A percentile compares a stretch with the other conserved stretches of the same genome.
These are phyloP conservation scores for Falco cherrug DNA, from an alignment of 2,797 vertebrate species.

Conservation along the genomic window DNA sequence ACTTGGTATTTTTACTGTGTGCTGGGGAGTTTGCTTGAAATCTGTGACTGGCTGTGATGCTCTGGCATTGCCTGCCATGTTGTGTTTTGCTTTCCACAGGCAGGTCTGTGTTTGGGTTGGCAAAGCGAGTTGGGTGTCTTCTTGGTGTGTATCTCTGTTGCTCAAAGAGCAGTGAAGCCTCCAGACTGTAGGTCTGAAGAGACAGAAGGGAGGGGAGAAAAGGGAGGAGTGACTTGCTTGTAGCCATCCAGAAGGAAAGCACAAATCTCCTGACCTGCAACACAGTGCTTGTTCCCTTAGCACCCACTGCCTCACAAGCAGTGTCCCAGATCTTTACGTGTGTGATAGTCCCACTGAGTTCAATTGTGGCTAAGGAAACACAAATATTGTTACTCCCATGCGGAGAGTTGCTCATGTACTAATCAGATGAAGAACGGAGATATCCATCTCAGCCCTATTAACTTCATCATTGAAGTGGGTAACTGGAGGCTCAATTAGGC, in stretches of 20 bases:
- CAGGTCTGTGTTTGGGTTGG: background rate
- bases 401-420: background rate
- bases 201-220: background rate
- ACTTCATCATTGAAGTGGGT: background rate
- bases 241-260: background rate
- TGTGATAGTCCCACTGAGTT: background rate
- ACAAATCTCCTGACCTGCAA: background rate
- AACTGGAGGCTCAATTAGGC: background rate
- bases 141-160: background rate
- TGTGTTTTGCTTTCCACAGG: background rate
- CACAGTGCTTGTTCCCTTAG: background rate
- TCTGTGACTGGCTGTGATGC: background rate
- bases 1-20: background rate
- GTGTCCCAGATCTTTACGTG: background rate
- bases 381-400: slow-evolving; percentile 2
- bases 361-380: slow-evolving; percentile 9
- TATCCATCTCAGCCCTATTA: background rate
- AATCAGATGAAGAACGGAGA: background rate
- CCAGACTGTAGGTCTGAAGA: background rate
- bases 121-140: background rate
- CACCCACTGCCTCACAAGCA: background rate
- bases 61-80: background rate
- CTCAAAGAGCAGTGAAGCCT: background rate
- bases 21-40: background rate
- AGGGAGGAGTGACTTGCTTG: background rate